phyloP scores from a whole-genome alignment of 92 coral and sea anemone genomes.

The Zoanthus gigantus region DNA sequence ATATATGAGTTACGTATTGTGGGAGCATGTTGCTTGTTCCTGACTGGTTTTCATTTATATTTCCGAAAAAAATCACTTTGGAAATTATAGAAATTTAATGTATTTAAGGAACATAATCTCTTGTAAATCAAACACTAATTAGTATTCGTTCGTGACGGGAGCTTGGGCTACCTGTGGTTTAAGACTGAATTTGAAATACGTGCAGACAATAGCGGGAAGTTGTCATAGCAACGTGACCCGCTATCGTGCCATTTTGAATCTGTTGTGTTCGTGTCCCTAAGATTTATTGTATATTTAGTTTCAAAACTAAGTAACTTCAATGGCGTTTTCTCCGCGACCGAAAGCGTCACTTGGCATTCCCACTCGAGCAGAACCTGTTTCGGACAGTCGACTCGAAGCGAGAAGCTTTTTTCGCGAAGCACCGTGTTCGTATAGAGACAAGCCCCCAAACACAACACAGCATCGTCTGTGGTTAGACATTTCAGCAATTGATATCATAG shows the following conservation, averaged over 20 bases:
- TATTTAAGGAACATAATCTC: no score
- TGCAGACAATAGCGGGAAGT: background rate
- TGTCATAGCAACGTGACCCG: conserved; percentile 4
- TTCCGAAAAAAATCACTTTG: no score
- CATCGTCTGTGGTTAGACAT: conserved; percentile 85
- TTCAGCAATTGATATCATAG: conserved; percentile 69
- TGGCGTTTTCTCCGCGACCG: conserved; percentile 86
- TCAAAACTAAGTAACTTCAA: background rate
- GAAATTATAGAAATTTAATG: no score
- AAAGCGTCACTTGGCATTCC: conserved; percentile 83
- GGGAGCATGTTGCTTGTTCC: no score
- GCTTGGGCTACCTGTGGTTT: no score
- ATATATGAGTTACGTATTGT: no score
- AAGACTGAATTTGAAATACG: no score
- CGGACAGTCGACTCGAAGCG: conserved; percentile 63
- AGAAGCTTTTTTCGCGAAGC: conserved; percentile 85
- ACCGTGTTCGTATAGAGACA: conserved; percentile 70
- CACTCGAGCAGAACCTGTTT: conserved; percentile 52
- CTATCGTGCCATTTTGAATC: background rate
- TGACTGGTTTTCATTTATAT: no score
- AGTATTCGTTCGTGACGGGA: no score
- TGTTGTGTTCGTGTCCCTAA: background rate
- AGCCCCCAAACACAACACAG: conserved; percentile 75
- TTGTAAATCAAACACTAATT: no score
- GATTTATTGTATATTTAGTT: background rate